These are phyloP conservation scores for Aulostomus chinensis DNA, from an alignment of 2,797 vertebrate species.

Conservation along the genomic window DNA sequence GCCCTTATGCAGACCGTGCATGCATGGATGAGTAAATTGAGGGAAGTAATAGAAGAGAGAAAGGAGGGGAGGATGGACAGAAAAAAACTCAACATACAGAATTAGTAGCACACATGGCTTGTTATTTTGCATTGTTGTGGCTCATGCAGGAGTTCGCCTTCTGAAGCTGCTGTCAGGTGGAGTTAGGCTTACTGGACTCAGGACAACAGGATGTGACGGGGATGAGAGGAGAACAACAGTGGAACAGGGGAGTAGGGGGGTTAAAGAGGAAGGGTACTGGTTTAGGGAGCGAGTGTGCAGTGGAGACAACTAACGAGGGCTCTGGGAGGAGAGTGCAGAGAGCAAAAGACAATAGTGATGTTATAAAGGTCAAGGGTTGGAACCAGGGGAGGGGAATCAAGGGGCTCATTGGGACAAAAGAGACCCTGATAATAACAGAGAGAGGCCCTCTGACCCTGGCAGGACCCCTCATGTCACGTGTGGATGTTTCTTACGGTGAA, in stretches of 20 bases:
- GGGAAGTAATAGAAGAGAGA: neutral
- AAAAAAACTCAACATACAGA: slow-evolving; percentile 1
- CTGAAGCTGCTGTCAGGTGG: slow-evolving; percentile 56
- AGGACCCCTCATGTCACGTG: slow-evolving; percentile 9
- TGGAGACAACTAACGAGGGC: slow-evolving; percentile 13
- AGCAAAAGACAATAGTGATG: slow-evolving; percentile 12
- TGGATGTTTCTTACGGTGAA: neutral
- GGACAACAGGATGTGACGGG: slow-evolving; percentile 46
- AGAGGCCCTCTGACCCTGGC: slow-evolving; percentile 13
- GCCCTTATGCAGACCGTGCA: slow-evolving; percentile 21
- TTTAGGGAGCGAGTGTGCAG: too few species aligned
- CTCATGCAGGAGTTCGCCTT: slow-evolving; percentile 31
- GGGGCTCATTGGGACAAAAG: slow-evolving; percentile 19
- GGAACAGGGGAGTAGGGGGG: too few species aligned
- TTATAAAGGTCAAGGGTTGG: slow-evolving; percentile 29
- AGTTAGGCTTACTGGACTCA: slow-evolving; percentile 43
- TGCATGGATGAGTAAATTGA: slow-evolving; percentile 14
- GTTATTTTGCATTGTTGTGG: slow-evolving; percentile 33
- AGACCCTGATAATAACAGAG: slow-evolving; percentile 9
- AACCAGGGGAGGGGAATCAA: neutral
- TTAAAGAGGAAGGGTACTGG: too few species aligned
- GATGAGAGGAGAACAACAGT: too few species aligned
- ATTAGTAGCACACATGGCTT: slow-evolving; percentile 8
- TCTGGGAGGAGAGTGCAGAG: slow-evolving; percentile 18
- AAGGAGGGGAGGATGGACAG: neutral